Percentiles rank a stretch among this genome's conserved stretches.
phyloP scores from a whole-genome alignment of 2,113 vertebrate species.

The Seriola rivoliana region DNA sequence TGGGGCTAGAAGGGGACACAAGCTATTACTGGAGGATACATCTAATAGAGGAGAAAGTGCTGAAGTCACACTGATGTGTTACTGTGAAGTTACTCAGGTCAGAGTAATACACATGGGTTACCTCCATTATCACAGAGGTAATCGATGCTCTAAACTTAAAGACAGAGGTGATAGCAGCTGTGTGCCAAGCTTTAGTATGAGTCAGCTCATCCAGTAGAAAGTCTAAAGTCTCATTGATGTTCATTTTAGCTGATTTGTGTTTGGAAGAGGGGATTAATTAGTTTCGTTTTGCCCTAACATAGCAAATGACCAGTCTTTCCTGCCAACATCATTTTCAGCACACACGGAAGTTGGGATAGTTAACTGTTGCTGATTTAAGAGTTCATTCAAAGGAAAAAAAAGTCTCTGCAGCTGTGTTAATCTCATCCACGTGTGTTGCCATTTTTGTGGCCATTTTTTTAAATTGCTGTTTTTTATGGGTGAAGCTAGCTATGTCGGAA shows the following conservation, averaged over 20 bases:
- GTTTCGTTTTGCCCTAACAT: background rate
- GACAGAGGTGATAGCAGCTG: background rate
- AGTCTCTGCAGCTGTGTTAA: background rate
- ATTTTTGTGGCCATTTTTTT: too few species aligned
- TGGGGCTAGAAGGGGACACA: background rate
- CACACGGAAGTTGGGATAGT: background rate
- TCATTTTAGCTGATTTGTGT: background rate
- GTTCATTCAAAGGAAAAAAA: background rate
- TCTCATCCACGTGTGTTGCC: too few species aligned
- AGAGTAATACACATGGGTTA: background rate
- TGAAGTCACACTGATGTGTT: background rate
- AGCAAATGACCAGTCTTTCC: background rate
- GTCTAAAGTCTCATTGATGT: background rate
- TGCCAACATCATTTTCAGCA: background rate
- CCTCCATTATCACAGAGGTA: background rate
- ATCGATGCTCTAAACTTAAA: background rate
- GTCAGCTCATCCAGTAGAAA: background rate
- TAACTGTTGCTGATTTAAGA: background rate
- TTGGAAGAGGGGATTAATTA: too few species aligned
- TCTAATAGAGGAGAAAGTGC: background rate
- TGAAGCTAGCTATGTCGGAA: background rate
- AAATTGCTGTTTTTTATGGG: background rate
- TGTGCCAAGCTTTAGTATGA: background rate
- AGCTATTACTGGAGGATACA: conserved; percentile 5
- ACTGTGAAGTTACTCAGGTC: background rate